A percentile compares a stretch with the other conserved stretches of the same genome.
Conservation (phyloP, 2,113 vertebrate species). For the Limnothrissa miodon region DNA sequence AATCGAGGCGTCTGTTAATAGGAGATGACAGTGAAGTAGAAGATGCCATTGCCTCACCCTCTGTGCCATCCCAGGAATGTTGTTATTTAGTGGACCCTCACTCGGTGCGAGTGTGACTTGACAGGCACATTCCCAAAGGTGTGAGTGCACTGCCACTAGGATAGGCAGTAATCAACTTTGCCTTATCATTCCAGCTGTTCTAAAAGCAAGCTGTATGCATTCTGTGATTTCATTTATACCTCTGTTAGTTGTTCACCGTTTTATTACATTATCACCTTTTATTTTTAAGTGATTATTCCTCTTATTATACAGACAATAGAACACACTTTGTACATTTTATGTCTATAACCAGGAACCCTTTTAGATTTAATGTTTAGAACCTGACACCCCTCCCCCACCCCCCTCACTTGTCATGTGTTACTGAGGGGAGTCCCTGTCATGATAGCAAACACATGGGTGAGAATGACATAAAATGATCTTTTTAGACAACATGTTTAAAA, state of each 20-base stretch:
- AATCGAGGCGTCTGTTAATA: background rate
- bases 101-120: background rate
- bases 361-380: no score
- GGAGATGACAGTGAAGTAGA: slow-evolving; percentile 21
- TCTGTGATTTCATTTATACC: background rate
- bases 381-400: no score
- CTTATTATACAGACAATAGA: no score
- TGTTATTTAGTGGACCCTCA: background rate
- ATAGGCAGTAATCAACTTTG: background rate
- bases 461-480: background rate
- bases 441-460: background rate
- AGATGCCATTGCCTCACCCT: background rate
- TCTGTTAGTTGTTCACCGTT: background rate
- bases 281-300: no score
- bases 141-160: background rate
- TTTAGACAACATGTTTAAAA: background rate
- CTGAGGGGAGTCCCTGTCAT: no score
- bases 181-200: background rate
- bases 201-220: background rate
- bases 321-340: no score
- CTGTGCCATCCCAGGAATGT: slow-evolving; percentile 1
- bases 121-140: background rate
- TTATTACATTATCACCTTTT: no score
- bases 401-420: no score
- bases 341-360: no score